A percentile compares a stretch with the other conserved stretches of the same genome.
Conservation (phyloP, 1,140 invertebrate genomes). For the Oryctes rhinoceros region DNA sequence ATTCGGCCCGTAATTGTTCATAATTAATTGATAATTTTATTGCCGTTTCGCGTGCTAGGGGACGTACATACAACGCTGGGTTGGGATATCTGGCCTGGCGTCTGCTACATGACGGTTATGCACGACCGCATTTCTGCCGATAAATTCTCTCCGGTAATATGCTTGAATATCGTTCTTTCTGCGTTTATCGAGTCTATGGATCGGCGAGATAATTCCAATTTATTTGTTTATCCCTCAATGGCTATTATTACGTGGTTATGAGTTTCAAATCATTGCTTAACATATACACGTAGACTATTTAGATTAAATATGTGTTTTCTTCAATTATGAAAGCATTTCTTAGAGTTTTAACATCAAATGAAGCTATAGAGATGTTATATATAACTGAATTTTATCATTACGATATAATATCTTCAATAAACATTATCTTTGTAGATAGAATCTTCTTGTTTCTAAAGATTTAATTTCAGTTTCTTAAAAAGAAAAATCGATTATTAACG, state of each 20-base stretch:
- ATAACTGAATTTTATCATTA: no score
- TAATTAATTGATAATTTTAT: slow-evolving; percentile 38
- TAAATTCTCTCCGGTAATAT: slow-evolving; percentile 3
- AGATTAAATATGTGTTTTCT: no score
- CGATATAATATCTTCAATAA: no score
- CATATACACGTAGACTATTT: no score
- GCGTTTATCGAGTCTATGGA: slow-evolving; percentile 9
- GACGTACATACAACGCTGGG: background rate
- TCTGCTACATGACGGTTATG: slow-evolving; percentile 5
- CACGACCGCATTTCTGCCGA: background rate
- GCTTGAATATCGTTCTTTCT: slow-evolving; percentile 10
- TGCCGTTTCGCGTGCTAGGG: slow-evolving; percentile 12
- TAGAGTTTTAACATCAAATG: no score
- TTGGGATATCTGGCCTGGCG: background rate
- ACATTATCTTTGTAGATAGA: no score
- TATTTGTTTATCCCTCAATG: background rate
- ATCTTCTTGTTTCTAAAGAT: no score
- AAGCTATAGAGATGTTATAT: no score
- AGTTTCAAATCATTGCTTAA: background rate
- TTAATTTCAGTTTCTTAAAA: no score
- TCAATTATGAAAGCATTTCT: no score
- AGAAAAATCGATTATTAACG: no score
- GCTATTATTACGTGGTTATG: background rate
- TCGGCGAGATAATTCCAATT: background rate
- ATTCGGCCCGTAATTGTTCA: slow-evolving; percentile 17